A percentile compares a stretch with the other conserved stretches of the same genome.
These are phyloP conservation scores for Leucozona laternaria DNA, from an alignment of 2,888 invertebrate species.

Conservation along the genomic window DNA sequence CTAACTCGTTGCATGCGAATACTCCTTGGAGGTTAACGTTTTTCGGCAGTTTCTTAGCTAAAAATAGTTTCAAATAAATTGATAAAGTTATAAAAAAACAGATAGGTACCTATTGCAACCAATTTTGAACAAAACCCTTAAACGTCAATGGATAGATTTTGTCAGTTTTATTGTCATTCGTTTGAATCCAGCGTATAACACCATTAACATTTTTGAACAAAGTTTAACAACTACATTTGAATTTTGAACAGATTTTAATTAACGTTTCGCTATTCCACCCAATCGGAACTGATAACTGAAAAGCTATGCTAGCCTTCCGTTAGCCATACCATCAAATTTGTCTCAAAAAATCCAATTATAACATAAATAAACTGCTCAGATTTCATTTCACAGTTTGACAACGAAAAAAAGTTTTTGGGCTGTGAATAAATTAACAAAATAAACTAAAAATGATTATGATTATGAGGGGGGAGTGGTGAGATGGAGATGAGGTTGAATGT, in stretches of 20 bases:
- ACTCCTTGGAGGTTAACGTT: conserved; percentile 95
- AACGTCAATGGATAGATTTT: neutral
- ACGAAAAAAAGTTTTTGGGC: neutral
- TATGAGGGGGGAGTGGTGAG: neutral
- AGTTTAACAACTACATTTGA: too few species aligned
- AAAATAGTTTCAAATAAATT: conserved; percentile 77
- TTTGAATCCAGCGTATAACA: too few species aligned
- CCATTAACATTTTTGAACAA: too few species aligned
- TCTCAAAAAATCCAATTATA: too few species aligned
- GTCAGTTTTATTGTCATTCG: too few species aligned
- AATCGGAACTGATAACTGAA: too few species aligned
- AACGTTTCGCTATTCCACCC: too few species aligned
- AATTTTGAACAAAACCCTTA: neutral
- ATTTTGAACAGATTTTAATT: too few species aligned
- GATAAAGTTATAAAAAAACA: neutral
- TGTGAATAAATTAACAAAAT: neutral
- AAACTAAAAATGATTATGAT: neutral
- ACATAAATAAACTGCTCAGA: neutral
- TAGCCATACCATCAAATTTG: too few species aligned
- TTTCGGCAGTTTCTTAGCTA: conserved; percentile 93
- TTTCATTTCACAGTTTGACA: neutral
- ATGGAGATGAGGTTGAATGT: neutral
- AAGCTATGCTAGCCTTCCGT: too few species aligned
- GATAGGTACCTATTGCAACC: too few species aligned
- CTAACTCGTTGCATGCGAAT: conserved; percentile 98